These are phyloP conservation scores for Dendrocopos noguchii DNA, from an alignment of 2,113 vertebrate species.

Conservation along the genomic window DNA sequence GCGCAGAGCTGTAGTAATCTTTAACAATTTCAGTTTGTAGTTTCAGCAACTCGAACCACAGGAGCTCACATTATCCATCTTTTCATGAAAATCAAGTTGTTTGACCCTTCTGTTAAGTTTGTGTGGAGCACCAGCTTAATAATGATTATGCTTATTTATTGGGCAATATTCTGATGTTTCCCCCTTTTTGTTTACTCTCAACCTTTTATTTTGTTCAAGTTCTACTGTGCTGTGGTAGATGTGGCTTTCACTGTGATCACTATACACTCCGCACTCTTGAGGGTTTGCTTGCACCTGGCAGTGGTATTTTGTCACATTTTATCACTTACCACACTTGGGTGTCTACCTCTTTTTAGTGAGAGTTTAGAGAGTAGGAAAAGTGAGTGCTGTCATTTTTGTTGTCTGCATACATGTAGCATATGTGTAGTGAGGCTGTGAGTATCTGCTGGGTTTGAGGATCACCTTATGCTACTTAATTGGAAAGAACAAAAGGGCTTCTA, in stretches of 20 bases:
- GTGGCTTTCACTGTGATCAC: background rate
- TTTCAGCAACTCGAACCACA: background rate
- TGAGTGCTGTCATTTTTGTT: background rate
- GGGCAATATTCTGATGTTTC: background rate
- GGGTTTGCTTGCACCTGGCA: background rate
- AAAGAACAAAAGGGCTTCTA: background rate
- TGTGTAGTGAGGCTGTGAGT: accelerated
- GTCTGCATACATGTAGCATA: background rate
- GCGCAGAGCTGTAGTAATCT: background rate
- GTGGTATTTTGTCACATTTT: background rate
- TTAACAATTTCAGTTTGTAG: background rate
- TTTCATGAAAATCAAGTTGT: background rate
- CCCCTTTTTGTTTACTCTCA: background rate
- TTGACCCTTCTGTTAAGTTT: background rate
- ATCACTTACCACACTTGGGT: background rate
- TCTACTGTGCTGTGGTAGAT: background rate
- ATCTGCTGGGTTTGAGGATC: background rate
- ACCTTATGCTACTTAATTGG: background rate
- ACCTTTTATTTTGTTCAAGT: background rate
- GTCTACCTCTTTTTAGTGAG: background rate
- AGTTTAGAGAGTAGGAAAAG: background rate
- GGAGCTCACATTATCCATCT: background rate
- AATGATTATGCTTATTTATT: background rate
- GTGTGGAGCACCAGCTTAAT: background rate
- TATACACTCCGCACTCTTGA: background rate